Base-by-base conservation (phyloP, 2,888 invertebrate species). In the Morinoia aosen region DNA sequence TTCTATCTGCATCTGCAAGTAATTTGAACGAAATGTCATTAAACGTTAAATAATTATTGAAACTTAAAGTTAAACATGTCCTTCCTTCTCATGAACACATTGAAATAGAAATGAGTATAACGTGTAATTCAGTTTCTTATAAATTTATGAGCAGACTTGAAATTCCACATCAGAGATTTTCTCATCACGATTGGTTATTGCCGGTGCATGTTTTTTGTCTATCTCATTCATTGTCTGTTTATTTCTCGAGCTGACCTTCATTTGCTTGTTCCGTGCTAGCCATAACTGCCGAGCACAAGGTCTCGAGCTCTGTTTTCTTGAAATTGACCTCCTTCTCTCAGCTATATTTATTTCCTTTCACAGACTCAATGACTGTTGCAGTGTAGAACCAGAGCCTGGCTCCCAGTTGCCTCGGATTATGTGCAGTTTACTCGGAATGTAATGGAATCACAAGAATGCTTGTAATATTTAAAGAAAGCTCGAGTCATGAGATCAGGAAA, bases 241-340 rank as follows among this genome's bases (percentile, higher is more conserved):
- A 33, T 76, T 76, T 76, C 33, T 76, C 76, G 76, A 2, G 76
- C 33, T 76, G 76, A 76, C 76, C 76, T 76, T 76, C 25, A 33
- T 76, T 33, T 76, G 76, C 76, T 76, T 76, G 76, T 76, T 76
- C 76, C 76, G 76, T 76, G 76, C 76, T 76, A 76, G 76, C 33
- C 25, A 76, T 76, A 76, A 76, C 76, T 76, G 25, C 76, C 25
- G 76, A 76, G 33, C 76, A 33, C 76, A 76, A 76, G 76, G 76
- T 76, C 76, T 76, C 76, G 25, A 76, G 10, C 76, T 61, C 61
- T 16, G 19, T 76, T 76, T 76, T 76, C 76, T 76, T 76, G 76
- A 76, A 76, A 76, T 76, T 76, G 76, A 76, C 76, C 76, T 76
- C 76, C 25, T 76, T 76, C 25, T 16, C 19, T 16, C 10, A 33